Conservation (phyloP, 1,140 invertebrate species). For the Galendromus occidentalis region DNA sequence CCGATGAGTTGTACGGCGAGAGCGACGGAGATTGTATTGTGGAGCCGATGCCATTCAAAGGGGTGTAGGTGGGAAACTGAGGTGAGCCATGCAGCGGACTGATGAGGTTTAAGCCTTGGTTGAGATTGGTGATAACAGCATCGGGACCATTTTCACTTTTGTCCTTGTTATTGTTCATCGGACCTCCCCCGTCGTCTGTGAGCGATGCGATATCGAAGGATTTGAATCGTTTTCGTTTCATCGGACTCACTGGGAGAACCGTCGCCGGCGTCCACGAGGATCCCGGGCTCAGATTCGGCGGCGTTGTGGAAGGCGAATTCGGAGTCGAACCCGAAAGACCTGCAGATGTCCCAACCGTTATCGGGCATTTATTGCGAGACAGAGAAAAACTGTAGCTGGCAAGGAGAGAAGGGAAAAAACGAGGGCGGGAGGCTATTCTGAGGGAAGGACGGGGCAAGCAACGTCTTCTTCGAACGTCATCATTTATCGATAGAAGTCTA, state of each 20-base stretch:
- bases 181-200: conserved; percentile 16
- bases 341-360: conserved; percentile 1
- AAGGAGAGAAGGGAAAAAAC: too few relatives aligned
- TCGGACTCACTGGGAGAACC: conserved; percentile 6
- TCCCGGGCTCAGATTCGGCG: background rate
- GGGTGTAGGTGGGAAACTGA: background rate
- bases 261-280: background rate
- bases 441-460: background rate
- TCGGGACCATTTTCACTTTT: background rate
- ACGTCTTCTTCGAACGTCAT: background rate
- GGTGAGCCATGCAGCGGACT: background rate
- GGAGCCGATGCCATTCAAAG: background rate
- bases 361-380: background rate
- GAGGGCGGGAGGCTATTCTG: background rate
- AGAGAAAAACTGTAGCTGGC: background rate
- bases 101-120: conserved; percentile 10
- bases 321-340: background rate
- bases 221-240: conserved; percentile 15
- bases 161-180: background rate
- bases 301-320: conserved; percentile 11
- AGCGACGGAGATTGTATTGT: background rate
- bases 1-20: background rate
- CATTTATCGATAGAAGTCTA: background rate
- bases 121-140: conserved; percentile 1
- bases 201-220: conserved; percentile 22